A percentile compares a stretch with the other conserved stretches of the same genome.
phyloP scores from a whole-genome alignment of 2,888 invertebrate genomes.

The Sthenelais limicola region DNA sequence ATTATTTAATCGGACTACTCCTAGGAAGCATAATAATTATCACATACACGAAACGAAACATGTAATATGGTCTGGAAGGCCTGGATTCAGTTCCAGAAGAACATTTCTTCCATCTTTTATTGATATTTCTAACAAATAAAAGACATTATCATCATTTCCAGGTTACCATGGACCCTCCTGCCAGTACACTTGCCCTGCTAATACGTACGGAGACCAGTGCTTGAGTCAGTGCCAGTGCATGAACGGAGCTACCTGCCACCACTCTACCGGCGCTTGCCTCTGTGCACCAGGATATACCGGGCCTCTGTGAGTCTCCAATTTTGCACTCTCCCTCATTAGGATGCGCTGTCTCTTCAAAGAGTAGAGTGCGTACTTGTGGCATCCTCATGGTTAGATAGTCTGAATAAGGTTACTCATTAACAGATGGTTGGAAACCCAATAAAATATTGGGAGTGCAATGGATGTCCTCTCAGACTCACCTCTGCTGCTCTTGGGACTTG shows the following conservation, averaged over 20 bases:
- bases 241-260: slow-evolving; percentile 56
- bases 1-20: too few species aligned
- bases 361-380: too few species aligned
- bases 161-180: slow-evolving; percentile 55
- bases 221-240: slow-evolving; percentile 55
- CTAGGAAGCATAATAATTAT: too few species aligned
- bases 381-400: too few species aligned
- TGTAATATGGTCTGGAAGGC: too few species aligned
- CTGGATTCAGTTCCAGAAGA: too few species aligned
- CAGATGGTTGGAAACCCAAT: too few species aligned
- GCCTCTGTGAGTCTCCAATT: slow-evolving; percentile 34
- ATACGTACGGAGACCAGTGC: slow-evolving; percentile 58
- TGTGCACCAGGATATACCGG: slow-evolving; percentile 61
- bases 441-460: too few species aligned
- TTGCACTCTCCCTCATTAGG: slow-evolving; percentile 47
- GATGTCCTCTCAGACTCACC: too few species aligned
- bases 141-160: slow-evolving; percentile 10
- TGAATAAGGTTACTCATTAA: neutral
- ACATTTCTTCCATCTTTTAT: too few species aligned
- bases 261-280: slow-evolving; percentile 53
- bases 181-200: slow-evolving; percentile 55
- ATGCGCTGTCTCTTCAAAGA: neutral
- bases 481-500: too few species aligned
- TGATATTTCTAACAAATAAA: neutral
- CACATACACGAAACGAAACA: too few species aligned